Conservation (phyloP, 1,140 invertebrate species). For the Araneus ventricosus region DNA sequence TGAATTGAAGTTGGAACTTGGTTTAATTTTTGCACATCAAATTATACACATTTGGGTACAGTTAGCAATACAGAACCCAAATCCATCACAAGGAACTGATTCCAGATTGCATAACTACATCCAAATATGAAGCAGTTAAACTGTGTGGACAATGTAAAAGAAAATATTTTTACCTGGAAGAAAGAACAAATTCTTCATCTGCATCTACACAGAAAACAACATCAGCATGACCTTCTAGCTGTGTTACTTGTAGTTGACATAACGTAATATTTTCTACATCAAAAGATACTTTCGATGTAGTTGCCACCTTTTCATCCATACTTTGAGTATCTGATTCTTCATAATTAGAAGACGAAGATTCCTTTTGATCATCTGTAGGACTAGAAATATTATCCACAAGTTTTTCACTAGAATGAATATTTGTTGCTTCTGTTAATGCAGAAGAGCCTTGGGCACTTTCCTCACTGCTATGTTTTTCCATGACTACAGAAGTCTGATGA, state of each 20-base stretch:
- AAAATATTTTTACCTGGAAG: slow-evolving; percentile 49
- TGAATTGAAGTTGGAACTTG: too few species aligned
- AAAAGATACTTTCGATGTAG: neutral
- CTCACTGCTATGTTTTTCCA: neutral
- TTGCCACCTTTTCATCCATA: neutral
- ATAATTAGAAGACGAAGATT: neutral
- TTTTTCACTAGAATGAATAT: neutral
- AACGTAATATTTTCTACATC: slow-evolving; percentile 61
- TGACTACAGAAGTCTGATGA: neutral
- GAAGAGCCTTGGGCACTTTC: neutral
- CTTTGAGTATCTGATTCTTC: neutral
- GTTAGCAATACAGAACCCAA: too few species aligned
- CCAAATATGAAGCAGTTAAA: too few species aligned
- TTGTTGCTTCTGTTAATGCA: neutral
- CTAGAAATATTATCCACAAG: neutral
- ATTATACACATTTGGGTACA: too few species aligned
- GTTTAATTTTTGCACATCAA: too few species aligned
- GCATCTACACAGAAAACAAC: slow-evolving; percentile 59
- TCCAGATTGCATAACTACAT: too few species aligned
- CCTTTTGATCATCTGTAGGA: neutral
- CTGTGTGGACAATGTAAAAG: neutral
- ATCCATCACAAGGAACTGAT: too few species aligned
- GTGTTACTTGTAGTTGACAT: slow-evolving; percentile 32
- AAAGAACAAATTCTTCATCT: slow-evolving; percentile 62
- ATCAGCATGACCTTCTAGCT: slow-evolving; percentile 61